phyloP scores from a whole-genome alignment of 2,797 vertebrate genomes.

The Poliocrania exsul region DNA sequence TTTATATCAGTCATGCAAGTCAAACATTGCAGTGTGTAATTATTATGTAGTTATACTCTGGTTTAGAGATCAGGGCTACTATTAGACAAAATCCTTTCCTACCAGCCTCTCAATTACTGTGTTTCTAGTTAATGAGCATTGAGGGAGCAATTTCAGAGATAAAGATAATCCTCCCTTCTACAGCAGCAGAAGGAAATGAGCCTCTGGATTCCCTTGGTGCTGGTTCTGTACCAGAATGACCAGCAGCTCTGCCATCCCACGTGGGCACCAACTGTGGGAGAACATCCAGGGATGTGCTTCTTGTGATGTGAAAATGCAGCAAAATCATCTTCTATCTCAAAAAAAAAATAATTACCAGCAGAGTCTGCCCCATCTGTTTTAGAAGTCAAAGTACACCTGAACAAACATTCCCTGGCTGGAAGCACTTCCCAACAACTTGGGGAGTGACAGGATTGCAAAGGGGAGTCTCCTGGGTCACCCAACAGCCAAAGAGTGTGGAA shows the following conservation, averaged over 20 bases:
- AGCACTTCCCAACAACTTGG: background rate
- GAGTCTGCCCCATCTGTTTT: background rate
- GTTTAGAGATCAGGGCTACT: slow-evolving; percentile 40
- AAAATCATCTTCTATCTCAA: background rate
- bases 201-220: slow-evolving; percentile 27
- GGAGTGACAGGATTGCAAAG: background rate
- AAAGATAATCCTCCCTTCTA: slow-evolving; percentile 60
- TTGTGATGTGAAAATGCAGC: background rate
- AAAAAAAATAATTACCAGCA: background rate
- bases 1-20: background rate
- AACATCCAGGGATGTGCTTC: background rate
- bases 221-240: slow-evolving; percentile 20
- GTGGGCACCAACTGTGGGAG: background rate
- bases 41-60: slow-evolving; percentile 33
- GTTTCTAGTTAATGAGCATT: slow-evolving; percentile 70
- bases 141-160: slow-evolving; percentile 68
- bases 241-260: slow-evolving; percentile 45
- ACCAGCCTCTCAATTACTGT: slow-evolving; percentile 56
- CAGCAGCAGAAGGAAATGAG: slow-evolving; percentile 56
- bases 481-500: background rate
- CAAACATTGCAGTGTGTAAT: slow-evolving; percentile 34
- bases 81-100: slow-evolving; percentile 61
- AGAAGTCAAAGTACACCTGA: background rate
- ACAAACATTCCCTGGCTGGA: background rate
- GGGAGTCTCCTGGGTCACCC: background rate